Evolutionary conservation across 2,113 vertebrate species (phyloP).

Genomic region (Muscicapa adusta): DNA sequence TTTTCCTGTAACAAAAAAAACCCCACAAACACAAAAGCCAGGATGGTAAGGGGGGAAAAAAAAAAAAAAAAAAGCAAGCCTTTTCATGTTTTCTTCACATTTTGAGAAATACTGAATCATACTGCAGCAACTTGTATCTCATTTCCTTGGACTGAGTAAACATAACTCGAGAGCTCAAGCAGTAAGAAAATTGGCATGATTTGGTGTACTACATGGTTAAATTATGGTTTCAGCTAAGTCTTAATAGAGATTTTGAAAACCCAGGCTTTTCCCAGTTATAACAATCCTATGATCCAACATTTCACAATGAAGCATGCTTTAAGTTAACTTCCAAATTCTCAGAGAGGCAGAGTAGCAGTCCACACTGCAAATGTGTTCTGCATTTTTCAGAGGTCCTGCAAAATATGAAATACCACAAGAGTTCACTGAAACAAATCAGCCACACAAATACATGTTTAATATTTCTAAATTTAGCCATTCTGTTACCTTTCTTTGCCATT

Average conservation of each 20-base stretch:
- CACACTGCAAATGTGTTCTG: background rate
- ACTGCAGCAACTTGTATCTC: background rate
- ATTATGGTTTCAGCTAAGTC: background rate
- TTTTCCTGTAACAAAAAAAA: background rate
- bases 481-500: background rate
- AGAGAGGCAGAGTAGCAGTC: background rate
- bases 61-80: background rate
- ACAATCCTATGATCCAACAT: background rate
- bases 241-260: background rate
- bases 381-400: background rate
- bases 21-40: background rate
- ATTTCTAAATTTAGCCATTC: background rate
- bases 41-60: rapidly evolving
- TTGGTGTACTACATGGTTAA: background rate
- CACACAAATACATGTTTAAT: background rate
- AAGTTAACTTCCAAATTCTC: background rate
- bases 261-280: background rate
- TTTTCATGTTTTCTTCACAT: background rate
- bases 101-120: background rate
- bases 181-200: background rate
- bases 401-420: background rate
- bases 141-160: background rate
- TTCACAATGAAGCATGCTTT: background rate
- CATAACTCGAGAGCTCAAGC: background rate
- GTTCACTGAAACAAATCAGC: background rate